phyloP scores from a whole-genome alignment of 2,113 vertebrate genomes.

The Ia io region DNA sequence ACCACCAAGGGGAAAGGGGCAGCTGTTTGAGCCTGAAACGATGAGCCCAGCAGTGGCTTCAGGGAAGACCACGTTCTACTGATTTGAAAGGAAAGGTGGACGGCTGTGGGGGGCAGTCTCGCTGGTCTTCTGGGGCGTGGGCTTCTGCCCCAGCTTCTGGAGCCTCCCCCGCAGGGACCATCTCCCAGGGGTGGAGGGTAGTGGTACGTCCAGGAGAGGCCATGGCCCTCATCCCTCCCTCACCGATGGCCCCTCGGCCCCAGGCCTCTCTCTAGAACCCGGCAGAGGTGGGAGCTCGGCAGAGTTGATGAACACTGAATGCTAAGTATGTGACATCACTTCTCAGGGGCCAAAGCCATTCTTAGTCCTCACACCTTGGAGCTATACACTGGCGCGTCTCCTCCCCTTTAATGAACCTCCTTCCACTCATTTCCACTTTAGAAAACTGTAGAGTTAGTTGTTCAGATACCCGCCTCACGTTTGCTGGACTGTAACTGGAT shows the following conservation, averaged over 20 bases:
- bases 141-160: not conserved
- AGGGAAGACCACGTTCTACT: not conserved
- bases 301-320: not conserved
- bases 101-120: not conserved
- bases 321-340: not conserved
- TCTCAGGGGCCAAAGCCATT: not conserved
- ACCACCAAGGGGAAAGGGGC: not conserved
- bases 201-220: no score
- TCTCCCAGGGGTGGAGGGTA: not conserved
- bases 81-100: not conserved
- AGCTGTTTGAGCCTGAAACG: accelerated
- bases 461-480: not conserved
- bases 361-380: not conserved
- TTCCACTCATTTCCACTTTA: not conserved
- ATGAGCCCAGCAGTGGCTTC: not conserved
- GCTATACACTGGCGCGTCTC: not conserved
- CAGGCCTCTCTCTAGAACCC: not conserved
- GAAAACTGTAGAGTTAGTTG: not conserved
- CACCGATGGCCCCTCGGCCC: no score
- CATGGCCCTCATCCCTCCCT: not conserved
- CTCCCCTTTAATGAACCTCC: not conserved
- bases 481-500: not conserved
- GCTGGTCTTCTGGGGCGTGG: accelerated
- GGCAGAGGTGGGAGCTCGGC: not conserved
- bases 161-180: not conserved